A percentile compares a stretch with the other conserved stretches of the same genome.
Conservation (phyloP, 2,888 invertebrate species). For the Pristionchus japonicus region DNA sequence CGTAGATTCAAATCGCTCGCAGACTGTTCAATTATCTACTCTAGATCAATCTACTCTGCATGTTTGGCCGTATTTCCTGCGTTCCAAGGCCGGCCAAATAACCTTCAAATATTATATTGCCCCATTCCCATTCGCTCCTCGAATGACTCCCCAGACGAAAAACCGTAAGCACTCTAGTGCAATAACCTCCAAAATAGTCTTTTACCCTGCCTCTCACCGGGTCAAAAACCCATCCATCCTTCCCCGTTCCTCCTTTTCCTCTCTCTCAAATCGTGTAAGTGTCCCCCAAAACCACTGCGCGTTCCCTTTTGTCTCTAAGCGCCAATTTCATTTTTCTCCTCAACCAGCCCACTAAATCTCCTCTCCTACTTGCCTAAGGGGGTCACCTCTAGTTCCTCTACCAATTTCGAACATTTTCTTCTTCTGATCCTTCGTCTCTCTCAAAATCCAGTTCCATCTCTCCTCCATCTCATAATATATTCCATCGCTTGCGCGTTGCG, state of each 20-base stretch:
- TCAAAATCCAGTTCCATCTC: constrained; percentile 27
- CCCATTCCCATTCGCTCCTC: background rate
- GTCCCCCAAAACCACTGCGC: constrained; percentile 27
- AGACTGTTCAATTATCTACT: background rate
- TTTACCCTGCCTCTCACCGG: background rate
- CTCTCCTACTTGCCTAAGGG: background rate
- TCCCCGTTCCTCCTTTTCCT: background rate
- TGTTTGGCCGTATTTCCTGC: background rate
- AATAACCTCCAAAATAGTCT: constrained; percentile 33
- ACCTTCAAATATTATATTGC: constrained; percentile 32
- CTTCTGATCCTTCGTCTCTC: background rate
- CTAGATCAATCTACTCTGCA: background rate
- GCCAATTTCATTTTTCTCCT: constrained; percentile 37
- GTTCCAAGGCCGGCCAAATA: constrained; percentile 17
- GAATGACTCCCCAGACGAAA: background rate
- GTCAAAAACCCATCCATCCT: constrained; percentile 10
- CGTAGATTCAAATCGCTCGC: background rate
- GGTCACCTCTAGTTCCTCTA: background rate
- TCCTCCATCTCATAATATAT: constrained; percentile 26
- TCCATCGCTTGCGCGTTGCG: constrained; percentile 2
- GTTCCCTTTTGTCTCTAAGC: constrained; percentile 18
- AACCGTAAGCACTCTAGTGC: background rate
- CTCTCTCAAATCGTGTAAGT: background rate
- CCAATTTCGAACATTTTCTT: constrained; percentile 10
- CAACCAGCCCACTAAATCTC: background rate